Evolutionary conservation across 2,797 vertebrate genomes (phyloP).

Genomic region (Peromyscus nudipes): DNA sequence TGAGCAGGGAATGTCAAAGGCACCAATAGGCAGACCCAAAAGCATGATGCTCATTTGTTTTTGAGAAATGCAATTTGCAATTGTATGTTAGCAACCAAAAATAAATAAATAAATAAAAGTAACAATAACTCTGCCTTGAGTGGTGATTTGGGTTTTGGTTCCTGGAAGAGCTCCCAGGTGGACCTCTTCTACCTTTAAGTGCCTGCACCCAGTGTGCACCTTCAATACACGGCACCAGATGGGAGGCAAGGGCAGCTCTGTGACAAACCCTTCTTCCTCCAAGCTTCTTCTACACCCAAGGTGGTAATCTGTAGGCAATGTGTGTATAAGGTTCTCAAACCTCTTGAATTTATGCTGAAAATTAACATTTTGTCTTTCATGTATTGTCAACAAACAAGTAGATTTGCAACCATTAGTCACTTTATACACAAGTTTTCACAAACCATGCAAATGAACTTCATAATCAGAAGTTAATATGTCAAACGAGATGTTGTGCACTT

Average conservation of each 20-base stretch:
- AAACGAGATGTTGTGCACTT: neutral
- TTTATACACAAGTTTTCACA: neutral
- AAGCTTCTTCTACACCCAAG: too few species aligned
- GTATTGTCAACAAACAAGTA: neutral
- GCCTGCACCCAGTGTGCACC: neutral
- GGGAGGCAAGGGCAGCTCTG: neutral
- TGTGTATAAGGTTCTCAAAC: neutral
- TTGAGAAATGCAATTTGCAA: neutral
- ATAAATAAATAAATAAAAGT: neutral
- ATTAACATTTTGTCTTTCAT: neutral
- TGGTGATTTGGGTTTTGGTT: neutral
- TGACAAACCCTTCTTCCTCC: neutral
- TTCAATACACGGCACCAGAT: neutral
- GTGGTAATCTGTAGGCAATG: neutral
- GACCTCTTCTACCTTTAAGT: too few species aligned
- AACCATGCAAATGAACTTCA: neutral
- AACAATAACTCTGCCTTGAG: fast-evolving
- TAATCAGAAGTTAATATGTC: fast-evolving
- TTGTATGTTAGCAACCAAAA: neutral
- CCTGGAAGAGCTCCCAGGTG: neutral
- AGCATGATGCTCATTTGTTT: neutral
- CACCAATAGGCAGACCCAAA: neutral
- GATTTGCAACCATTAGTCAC: neutral
- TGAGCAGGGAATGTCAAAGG: neutral
- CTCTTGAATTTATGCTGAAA: neutral